These are phyloP conservation scores for Epicampocera succincta DNA, from an alignment of 2,888 invertebrate species.

Conservation along the genomic window DNA sequence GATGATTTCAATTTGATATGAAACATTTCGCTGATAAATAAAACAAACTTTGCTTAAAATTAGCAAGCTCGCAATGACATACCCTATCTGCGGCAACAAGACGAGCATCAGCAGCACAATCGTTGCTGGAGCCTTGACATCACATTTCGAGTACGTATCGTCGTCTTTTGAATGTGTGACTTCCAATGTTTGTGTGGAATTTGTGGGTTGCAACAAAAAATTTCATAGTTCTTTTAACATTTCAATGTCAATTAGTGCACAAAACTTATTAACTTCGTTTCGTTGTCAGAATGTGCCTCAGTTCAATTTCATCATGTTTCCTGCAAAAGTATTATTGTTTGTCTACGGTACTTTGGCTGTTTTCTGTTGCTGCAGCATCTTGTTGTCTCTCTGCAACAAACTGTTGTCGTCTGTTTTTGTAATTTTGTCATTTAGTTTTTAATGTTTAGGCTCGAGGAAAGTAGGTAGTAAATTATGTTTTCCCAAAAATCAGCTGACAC, in stretches of 20 bases:
- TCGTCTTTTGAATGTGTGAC: not conserved
- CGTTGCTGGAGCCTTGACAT: not conserved
- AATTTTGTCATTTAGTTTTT: not conserved
- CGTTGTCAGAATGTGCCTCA: constrained; percentile 39
- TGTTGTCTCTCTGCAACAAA: not conserved
- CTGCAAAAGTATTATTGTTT: constrained; percentile 6
- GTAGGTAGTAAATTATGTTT: not conserved
- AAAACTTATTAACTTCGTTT: constrained; percentile 41
- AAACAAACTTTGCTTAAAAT: no score
- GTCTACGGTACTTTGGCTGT: constrained; percentile 10
- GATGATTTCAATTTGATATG: no score
- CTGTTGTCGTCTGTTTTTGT: constrained; percentile 20
- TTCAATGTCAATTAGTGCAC: constrained; percentile 66
- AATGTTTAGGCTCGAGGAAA: not conserved
- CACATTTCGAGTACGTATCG: constrained; percentile 14
- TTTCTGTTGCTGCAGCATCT: not conserved
- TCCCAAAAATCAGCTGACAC: no score
- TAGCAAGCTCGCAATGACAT: no score
- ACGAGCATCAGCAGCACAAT: not conserved
- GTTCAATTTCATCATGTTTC: constrained; percentile 52
- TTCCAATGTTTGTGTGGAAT: not conserved
- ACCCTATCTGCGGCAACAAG: no score
- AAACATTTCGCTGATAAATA: no score
- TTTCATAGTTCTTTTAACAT: constrained; percentile 55
- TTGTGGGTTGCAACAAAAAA: constrained; percentile 46